A percentile compares a stretch with the other conserved stretches of the same genome.
These are phyloP conservation scores for Axinella damicornis DNA, from an alignment of 37 sponge, comb jelly and placozoan species.

Conservation along the genomic window DNA sequence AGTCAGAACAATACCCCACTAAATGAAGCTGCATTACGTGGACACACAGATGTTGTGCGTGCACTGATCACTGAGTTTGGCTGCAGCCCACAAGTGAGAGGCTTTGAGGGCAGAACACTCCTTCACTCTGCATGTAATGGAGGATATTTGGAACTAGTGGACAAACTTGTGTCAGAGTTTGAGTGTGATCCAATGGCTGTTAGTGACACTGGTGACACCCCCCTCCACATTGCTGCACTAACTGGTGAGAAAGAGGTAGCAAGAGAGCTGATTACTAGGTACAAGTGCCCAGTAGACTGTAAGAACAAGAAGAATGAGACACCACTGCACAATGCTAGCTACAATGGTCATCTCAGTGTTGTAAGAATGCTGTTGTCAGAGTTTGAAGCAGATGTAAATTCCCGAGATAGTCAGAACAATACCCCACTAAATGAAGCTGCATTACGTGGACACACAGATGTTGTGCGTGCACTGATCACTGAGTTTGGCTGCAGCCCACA, in stretches of 20 bases:
- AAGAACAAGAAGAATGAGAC: no score
- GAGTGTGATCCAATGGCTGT: background rate
- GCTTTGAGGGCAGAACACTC: constrained; percentile 9
- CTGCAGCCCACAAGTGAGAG: constrained; percentile 2
- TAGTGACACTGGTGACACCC: background rate
- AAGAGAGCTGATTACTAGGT: no score
- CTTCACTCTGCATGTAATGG: constrained; percentile 4
- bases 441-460: background rate
- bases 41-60: constrained; percentile 9
- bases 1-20: background rate
- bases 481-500: constrained; percentile 34
- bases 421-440: constrained; percentile 31
- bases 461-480: constrained; percentile 14
- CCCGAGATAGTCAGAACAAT: background rate
- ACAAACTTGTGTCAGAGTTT: no score
- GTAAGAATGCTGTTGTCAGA: background rate
- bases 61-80: constrained; percentile 31
- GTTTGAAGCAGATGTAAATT: background rate
- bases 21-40: constrained; percentile 1
- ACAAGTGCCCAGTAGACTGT: no score
- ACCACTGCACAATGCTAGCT: background rate
- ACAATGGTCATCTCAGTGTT: background rate
- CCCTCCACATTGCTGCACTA: constrained; percentile 13
- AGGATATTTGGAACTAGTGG: background rate
- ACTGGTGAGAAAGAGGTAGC: no score